These are phyloP conservation scores for Trichosurus vulpecula DNA, from an alignment of 2,797 vertebrate species.

Conservation along the genomic window DNA sequence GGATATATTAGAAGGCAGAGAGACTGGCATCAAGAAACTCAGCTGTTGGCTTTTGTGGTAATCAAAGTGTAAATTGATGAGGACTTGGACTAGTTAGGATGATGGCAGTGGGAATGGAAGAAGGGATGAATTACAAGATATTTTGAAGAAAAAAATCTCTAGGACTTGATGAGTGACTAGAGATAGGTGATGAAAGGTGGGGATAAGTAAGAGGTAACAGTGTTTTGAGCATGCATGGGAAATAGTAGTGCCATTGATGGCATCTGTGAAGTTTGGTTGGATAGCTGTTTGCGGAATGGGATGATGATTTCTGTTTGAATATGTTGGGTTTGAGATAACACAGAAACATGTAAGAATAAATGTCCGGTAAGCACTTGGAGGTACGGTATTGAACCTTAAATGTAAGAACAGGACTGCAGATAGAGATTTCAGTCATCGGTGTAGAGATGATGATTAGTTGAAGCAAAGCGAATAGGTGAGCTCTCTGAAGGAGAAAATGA, in stretches of 20 bases:
- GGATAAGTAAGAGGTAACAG: background rate
- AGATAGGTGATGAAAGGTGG: constrained; percentile 12
- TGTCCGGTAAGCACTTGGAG: background rate
- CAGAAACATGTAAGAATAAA: constrained; percentile 21
- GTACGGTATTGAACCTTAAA: background rate
- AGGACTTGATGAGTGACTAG: constrained; percentile 11
- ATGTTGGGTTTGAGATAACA: constrained; percentile 25
- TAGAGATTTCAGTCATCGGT: constrained; percentile 35
- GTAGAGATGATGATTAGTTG: constrained; percentile 9
- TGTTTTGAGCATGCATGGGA: constrained; percentile 21
- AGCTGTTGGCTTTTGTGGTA: background rate
- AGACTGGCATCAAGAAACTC: background rate
- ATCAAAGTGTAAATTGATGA: background rate
- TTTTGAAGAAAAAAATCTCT: background rate
- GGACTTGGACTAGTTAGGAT: background rate
- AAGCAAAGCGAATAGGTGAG: background rate
- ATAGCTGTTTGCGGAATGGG: constrained; percentile 37
- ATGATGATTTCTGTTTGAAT: constrained; percentile 3
- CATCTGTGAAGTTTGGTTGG: constrained; percentile 19
- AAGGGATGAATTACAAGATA: background rate
- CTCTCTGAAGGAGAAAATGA: background rate
- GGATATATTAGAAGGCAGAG: background rate
- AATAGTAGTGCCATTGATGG: background rate
- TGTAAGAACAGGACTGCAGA: constrained; percentile 14
- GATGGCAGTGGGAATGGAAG: background rate